These are phyloP conservation scores for Toxotes lorentzi DNA, from an alignment of 2,797 vertebrate genomes.

Conservation along the genomic window DNA sequence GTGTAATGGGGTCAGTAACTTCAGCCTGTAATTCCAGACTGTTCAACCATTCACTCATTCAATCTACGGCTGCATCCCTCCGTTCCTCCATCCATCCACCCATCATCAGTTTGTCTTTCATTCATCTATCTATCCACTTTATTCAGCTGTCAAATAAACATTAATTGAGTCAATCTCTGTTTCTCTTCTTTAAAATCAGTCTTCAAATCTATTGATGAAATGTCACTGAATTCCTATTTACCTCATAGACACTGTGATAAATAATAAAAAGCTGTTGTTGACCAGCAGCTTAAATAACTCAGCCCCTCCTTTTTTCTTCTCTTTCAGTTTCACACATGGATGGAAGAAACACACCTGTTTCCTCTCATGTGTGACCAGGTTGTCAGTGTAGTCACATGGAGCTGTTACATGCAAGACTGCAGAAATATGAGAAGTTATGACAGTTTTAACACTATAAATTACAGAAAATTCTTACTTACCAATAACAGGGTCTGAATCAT, in stretches of 20 bases:
- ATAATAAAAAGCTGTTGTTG: constrained; percentile 12
- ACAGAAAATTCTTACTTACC: not conserved
- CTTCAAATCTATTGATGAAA: constrained; percentile 7
- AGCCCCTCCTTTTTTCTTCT: not conserved
- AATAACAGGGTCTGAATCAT: not conserved
- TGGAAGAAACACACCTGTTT: constrained; percentile 15
- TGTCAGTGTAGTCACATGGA: not conserved
- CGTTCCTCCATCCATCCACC: constrained; percentile 13
- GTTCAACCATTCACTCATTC: constrained; percentile 55
- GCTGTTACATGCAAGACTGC: not conserved
- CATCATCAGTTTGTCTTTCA: not conserved
- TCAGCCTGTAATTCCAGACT: constrained; percentile 72
- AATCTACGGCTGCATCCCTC: not conserved
- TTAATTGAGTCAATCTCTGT: not conserved
- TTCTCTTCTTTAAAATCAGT: not conserved
- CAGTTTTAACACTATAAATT: not conserved
- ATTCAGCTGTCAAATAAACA: not conserved
- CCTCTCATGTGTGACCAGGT: constrained; percentile 10
- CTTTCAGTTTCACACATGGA: not conserved
- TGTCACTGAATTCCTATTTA: constrained; percentile 17
- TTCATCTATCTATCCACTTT: constrained; percentile 5
- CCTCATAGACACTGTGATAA: not conserved
- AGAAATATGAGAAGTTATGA: constrained; percentile 16
- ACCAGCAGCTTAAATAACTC: not conserved
- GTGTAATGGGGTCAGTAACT: constrained; percentile 62